Conservation (phyloP, 2,888 invertebrate genomes). For the Liodrosophila aerea region DNA sequence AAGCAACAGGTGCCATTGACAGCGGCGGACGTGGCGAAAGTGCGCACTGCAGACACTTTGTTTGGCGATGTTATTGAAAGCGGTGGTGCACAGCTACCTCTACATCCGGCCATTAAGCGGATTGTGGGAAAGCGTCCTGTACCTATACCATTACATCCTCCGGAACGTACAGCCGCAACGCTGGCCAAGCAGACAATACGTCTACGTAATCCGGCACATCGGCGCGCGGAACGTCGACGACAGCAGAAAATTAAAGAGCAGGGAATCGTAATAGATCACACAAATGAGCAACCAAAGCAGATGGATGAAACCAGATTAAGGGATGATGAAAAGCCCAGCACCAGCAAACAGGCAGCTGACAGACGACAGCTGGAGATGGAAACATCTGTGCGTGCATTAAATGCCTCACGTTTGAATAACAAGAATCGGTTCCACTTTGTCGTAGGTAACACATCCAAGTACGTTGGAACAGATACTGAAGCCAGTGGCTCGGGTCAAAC, state of each 20-base stretch:
- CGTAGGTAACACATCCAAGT: slow-evolving; percentile 91
- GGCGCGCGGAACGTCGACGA: slow-evolving; percentile 74
- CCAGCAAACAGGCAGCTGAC: slow-evolving; percentile 53
- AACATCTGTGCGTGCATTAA: slow-evolving; percentile 67
- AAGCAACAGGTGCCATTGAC: slow-evolving; percentile 83
- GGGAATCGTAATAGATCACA: slow-evolving; percentile 79
- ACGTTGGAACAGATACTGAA: slow-evolving; percentile 83
- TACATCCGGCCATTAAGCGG: slow-evolving; percentile 91
- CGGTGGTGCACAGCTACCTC: slow-evolving; percentile 82
- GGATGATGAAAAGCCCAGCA: slow-evolving; percentile 55
- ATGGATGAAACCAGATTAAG: background rate
- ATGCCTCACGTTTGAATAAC: slow-evolving; percentile 84
- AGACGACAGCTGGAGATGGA: slow-evolving; percentile 27
- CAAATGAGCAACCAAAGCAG: slow-evolving; percentile 29
- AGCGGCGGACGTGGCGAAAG: slow-evolving; percentile 75
- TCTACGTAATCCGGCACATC: slow-evolving; percentile 70
- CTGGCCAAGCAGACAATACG: slow-evolving; percentile 81
- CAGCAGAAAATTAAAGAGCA: slow-evolving; percentile 72
- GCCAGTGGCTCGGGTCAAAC: slow-evolving; percentile 83
- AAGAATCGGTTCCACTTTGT: slow-evolving; percentile 84
- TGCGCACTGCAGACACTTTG: slow-evolving; percentile 69
- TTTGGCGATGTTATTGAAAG: slow-evolving; percentile 61
- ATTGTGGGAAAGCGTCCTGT: slow-evolving; percentile 85
- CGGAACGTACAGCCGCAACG: slow-evolving; percentile 83
- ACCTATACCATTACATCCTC: slow-evolving; percentile 55